phyloP scores from a whole-genome alignment of 2,888 invertebrate genomes.

The Rhogogaster chlorosoma region DNA sequence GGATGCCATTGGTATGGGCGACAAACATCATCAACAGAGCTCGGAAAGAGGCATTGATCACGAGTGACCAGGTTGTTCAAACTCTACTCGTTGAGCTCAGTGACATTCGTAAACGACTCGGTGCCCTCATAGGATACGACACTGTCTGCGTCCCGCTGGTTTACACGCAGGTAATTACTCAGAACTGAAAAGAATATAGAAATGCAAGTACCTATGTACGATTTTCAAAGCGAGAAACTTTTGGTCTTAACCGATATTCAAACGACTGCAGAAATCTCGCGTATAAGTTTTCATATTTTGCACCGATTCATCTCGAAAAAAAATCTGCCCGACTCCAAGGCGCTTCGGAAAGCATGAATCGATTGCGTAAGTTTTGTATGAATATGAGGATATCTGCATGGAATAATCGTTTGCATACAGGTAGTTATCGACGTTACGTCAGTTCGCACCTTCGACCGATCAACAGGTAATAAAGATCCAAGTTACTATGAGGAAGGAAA shows the following conservation, averaged over 20 bases:
- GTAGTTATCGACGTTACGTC: background rate
- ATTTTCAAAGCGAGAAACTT: background rate
- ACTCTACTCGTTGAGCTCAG: slow-evolving; percentile 94
- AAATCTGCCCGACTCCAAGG: background rate
- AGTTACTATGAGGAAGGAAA: background rate
- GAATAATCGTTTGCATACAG: slow-evolving; percentile 2
- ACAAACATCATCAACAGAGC: slow-evolving; percentile 95
- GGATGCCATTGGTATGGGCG: slow-evolving; percentile 97
- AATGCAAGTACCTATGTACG: background rate
- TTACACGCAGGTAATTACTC: slow-evolving; percentile 89
- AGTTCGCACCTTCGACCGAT: background rate
- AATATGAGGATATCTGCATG: background rate
- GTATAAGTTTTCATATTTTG: background rate
- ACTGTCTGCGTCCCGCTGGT: slow-evolving; percentile 95
- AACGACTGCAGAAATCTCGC: background rate
- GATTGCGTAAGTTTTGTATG: slow-evolving; percentile 15
- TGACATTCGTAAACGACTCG: slow-evolving; percentile 90
- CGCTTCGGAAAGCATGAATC: background rate
- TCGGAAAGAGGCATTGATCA: slow-evolving; percentile 90
- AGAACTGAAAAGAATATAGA: background rate
- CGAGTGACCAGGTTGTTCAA: slow-evolving; percentile 95
- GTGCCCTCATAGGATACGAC: slow-evolving; percentile 93
- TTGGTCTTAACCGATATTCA: background rate
- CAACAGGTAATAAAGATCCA: no score
- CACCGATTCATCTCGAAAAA: background rate